Evolutionary conservation across 2,888 invertebrate species (phyloP), one percentile per base, ranked within the genome.

Genomic region (Tricholauxania praeusta): DNA sequence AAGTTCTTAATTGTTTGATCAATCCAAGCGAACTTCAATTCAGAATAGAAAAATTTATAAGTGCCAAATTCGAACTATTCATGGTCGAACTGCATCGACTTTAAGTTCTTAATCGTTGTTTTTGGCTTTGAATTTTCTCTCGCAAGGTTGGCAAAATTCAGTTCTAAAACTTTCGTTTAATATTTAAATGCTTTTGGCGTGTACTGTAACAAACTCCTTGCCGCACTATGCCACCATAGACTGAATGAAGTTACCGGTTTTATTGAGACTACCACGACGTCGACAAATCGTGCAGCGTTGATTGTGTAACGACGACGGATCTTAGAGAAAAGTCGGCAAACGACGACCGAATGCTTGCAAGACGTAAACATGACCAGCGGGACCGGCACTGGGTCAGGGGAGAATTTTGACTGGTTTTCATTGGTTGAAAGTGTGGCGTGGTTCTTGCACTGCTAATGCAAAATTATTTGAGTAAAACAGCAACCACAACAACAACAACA

Each of bases 381-480:
- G 55, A 57, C 63, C 60, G 51, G 51, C 47, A 67, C 47, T 47
- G 62, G 70, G 73, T 19, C 71, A 66, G 73, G 63, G 68, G 64
- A 48, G 22, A 52, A 47, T 62, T 66, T 62, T 53, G 72, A 72
- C 76, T 67, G 74, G 75, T 74, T 79, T 72, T 79, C 78, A 82
- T 82, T 82, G 82, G 82, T 75, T 68, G 73, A 77, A 75, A 73
- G 64, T 68, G 78, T 82, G 82, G 82, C 82, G 80, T 82, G 82
- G 79, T 82, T 75, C 72, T 67, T 73, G 57, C 73, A 60, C 68
- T 59, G 32, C 39, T 39, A 39, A 57, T 32, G 69, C 69, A 28
- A 60, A 60, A 60, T 60, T 39, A 39, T 39, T 39, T 39, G 39
- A 39, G 39, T 5, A 51, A 64, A 17, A 68, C 57, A 19, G 17